Percentiles rank a stretch among this genome's conserved stretches.
Evolutionary conservation across 2,113 vertebrate genomes (phyloP).

Genomic region (Orcinus orca): DNA sequence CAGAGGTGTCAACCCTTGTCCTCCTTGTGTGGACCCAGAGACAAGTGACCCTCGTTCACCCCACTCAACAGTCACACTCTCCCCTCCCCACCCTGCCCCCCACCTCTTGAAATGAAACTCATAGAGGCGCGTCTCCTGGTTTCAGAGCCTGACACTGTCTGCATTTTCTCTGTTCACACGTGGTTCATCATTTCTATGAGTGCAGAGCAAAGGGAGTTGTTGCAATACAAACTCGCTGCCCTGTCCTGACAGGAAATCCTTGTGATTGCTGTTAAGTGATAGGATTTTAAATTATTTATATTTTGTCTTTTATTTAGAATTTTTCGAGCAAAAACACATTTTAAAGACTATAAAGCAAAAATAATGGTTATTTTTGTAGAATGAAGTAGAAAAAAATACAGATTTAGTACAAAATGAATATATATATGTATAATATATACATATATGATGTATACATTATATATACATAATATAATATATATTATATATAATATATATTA

Average conservation of each 20-base stretch:
- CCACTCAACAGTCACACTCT: accelerated
- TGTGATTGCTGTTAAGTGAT: not conserved
- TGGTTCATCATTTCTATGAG: not conserved
- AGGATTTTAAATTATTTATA: not conserved
- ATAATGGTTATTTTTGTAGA: not conserved
- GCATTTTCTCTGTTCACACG: not conserved
- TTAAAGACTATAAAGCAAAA: not conserved
- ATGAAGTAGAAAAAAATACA: not conserved
- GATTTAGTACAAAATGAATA: not conserved
- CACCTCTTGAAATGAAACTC: not conserved
- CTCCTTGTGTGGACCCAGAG: not conserved
- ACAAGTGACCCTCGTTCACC: accelerated
- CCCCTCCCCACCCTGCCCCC: no score
- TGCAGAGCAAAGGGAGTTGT: not conserved
- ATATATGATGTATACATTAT: no score
- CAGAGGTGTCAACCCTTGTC: accelerated
- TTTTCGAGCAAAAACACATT: slow-evolving; percentile 8
- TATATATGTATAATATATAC: no score
- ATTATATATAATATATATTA: no score
- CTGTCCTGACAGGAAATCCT: not conserved
- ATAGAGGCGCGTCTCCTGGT: accelerated
- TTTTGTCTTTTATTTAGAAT: not conserved
- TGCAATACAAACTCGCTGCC: accelerated
- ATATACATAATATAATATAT: no score
- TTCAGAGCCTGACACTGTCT: accelerated